These are phyloP conservation scores for Ennomos erosarius DNA, from an alignment of 2,888 invertebrate genomes.

Conservation along the genomic window DNA sequence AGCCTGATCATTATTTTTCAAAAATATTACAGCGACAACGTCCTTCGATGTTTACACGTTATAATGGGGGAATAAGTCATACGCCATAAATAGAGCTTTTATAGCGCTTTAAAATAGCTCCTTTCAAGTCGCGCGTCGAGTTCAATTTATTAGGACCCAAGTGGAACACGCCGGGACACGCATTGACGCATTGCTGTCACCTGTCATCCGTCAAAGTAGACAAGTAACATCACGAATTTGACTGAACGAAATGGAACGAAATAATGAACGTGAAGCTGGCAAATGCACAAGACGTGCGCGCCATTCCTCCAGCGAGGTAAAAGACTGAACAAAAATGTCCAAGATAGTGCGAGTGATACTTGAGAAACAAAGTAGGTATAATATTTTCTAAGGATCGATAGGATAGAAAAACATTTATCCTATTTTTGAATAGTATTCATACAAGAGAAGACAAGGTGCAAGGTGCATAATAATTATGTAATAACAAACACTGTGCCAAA, in stretches of 20 bases:
- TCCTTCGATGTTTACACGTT: background rate
- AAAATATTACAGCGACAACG: slow-evolving; percentile 15
- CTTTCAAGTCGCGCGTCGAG: slow-evolving; percentile 32
- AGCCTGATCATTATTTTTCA: background rate
- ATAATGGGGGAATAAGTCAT: slow-evolving; percentile 18
- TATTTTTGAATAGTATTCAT: too few relatives aligned
- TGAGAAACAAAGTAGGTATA: too few relatives aligned
- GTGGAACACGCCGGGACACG: slow-evolving; percentile 15
- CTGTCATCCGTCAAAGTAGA: slow-evolving; percentile 18
- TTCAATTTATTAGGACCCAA: slow-evolving; percentile 27
- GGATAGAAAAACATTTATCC: too few relatives aligned
- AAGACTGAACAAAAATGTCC: background rate
- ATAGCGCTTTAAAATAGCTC: slow-evolving; percentile 36
- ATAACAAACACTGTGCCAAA: too few relatives aligned
- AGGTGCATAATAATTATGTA: too few relatives aligned
- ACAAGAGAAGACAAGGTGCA: too few relatives aligned
- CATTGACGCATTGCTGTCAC: slow-evolving; percentile 32
- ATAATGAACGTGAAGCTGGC: too few relatives aligned
- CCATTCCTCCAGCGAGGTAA: too few relatives aligned
- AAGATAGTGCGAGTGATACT: too few relatives aligned
- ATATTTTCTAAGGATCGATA: too few relatives aligned
- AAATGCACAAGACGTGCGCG: too few relatives aligned
- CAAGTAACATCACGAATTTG: slow-evolving; percentile 2
- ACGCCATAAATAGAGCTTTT: slow-evolving; percentile 38
- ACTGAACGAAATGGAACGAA: background rate